Percentiles rank a stretch among this genome's conserved stretches.
phyloP scores from a whole-genome alignment of 1,140 invertebrate genomes.

The Periplaneta americana region DNA sequence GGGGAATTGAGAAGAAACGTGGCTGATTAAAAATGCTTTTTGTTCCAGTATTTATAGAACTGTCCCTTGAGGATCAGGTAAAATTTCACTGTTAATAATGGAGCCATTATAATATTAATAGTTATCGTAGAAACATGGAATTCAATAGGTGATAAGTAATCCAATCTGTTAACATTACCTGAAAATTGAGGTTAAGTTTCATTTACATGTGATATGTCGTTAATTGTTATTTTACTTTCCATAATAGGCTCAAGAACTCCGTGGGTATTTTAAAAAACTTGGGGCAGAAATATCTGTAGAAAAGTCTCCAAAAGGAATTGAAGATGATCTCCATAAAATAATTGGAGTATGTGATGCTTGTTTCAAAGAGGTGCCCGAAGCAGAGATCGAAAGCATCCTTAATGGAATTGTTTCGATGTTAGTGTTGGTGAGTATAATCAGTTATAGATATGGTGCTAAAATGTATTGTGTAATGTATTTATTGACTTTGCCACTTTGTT shows the following conservation, averaged over 20 bases:
- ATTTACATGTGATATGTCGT: background rate
- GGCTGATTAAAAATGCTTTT: background rate
- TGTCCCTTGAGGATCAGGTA: slow-evolving; percentile 9
- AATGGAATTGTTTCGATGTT: slow-evolving; percentile 92
- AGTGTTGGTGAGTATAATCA: slow-evolving; percentile 63
- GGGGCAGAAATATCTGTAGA: slow-evolving; percentile 90
- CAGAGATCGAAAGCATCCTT: slow-evolving; percentile 74
- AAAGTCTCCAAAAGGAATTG: slow-evolving; percentile 81
- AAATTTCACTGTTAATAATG: background rate
- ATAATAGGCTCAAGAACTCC: slow-evolving; percentile 77
- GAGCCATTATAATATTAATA: background rate
- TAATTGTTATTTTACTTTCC: slow-evolving; percentile 23
- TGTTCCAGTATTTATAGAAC: slow-evolving; percentile 14
- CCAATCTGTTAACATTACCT: background rate
- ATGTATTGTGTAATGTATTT: no score
- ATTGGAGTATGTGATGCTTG: slow-evolving; percentile 89
- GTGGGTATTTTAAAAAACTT: slow-evolving; percentile 82
- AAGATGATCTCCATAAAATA: slow-evolving; percentile 92
- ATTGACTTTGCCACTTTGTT: background rate
- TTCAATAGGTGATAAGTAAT: background rate
- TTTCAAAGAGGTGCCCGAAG: slow-evolving; percentile 78
- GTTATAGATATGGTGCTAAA: background rate
- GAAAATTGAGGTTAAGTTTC: background rate
- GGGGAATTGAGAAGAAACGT: no score
- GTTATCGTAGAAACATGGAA: background rate